phyloP scores from a whole-genome alignment of 2,797 vertebrate genomes.

The Orientallactaga sibirica region DNA sequence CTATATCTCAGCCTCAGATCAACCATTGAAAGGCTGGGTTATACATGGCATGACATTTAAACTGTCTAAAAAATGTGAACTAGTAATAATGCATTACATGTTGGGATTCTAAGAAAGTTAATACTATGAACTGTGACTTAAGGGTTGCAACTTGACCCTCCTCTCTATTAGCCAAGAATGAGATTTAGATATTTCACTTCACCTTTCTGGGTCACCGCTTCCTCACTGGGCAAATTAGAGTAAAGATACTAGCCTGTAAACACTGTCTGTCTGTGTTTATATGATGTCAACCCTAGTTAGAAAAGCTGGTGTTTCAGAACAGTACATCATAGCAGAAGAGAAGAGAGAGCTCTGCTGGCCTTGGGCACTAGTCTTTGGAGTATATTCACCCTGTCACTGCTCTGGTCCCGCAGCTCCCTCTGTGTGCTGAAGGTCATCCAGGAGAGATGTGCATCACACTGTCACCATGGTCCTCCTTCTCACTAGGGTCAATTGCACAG shows the following conservation, averaged over 20 bases:
- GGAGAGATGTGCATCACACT: neutral
- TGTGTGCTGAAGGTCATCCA: neutral
- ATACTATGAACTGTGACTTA: neutral
- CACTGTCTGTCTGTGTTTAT: slow-evolving; percentile 14
- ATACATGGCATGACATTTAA: neutral
- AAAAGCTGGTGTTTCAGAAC: neutral
- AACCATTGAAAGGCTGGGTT: neutral
- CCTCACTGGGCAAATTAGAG: neutral
- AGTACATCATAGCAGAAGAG: neutral
- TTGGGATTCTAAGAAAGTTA: neutral
- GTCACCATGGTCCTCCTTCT: neutral
- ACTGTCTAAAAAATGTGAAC: slow-evolving; percentile 23
- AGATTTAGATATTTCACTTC: slow-evolving; percentile 30
- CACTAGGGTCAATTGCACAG: neutral
- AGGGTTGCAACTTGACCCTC: neutral
- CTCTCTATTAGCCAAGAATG: neutral
- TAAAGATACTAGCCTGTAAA: neutral
- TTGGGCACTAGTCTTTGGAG: neutral
- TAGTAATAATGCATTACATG: neutral
- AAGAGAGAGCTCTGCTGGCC: slow-evolving; percentile 12
- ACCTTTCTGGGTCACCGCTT: slow-evolving; percentile 21
- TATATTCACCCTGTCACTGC: neutral
- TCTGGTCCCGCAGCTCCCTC: neutral
- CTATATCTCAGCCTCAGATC: neutral
- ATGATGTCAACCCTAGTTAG: neutral